phyloP scores from a whole-genome alignment of 2,888 invertebrate genomes.

The Lucinisca nassula region DNA sequence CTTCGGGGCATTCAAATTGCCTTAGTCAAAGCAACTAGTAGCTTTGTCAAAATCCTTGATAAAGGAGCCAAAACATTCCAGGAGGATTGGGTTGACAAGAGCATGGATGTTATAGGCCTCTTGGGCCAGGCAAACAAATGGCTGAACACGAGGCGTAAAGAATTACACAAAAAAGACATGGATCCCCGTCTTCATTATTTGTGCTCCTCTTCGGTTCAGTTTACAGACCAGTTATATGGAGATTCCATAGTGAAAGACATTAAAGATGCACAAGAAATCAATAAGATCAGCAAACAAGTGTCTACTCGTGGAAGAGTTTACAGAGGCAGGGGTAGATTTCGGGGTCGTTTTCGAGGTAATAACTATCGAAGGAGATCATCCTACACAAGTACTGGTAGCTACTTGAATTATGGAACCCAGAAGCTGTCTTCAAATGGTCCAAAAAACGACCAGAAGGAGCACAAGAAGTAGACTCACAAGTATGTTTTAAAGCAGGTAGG shows the following conservation, averaged over 20 bases:
- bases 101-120: slow-evolving; percentile 14
- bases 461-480: background rate
- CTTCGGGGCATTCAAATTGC: slow-evolving; percentile 38
- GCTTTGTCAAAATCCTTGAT: slow-evolving; percentile 30
- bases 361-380: background rate
- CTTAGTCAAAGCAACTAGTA: slow-evolving; percentile 41
- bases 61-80: background rate
- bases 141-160: slow-evolving; percentile 15
- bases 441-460: background rate
- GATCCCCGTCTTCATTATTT: slow-evolving; percentile 41
- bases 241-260: slow-evolving; percentile 36
- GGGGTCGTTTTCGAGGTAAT: background rate
- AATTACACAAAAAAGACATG: slow-evolving; percentile 35
- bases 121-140: slow-evolving; percentile 40
- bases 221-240: slow-evolving; percentile 37
- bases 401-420: no score
- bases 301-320: background rate
- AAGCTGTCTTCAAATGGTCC: no score
- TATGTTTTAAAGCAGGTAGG: slow-evolving; percentile 37
- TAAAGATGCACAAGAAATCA: slow-evolving; percentile 37
- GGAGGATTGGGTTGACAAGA: background rate
- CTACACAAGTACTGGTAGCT: no score
- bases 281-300: slow-evolving; percentile 19
- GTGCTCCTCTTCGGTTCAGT: slow-evolving; percentile 31
- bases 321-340: background rate